Base-by-base conservation (phyloP, 2,888 invertebrate species). In the Drosophila gaucha region DNA sequence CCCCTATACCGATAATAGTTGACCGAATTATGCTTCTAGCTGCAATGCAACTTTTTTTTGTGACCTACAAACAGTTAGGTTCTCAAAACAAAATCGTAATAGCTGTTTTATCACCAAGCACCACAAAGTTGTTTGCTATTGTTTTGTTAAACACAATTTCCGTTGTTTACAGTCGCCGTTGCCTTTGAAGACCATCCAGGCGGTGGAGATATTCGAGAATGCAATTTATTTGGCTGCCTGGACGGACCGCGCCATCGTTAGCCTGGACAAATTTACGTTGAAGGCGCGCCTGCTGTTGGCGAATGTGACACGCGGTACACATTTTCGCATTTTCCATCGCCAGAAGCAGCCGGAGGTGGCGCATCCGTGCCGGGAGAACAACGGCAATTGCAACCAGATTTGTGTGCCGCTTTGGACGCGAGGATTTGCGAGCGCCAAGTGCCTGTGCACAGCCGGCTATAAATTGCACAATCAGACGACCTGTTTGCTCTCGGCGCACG, bases 301-400 rank as follows among this genome's bases (percentile, higher is more conserved):
- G 55, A 93, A 94, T 88, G 92, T 93, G 56, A 93, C 93, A 58
- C 92, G 94, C 33, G 95, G 95, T 12, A 93, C 93, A 85, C 93
- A 94, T 82, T 94, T 95, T 76, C 93, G 95, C 74, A 94, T 96
- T 46, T 96, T 94, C 91, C 97, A 97, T 92, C 93, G 95, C 57
- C 95, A 95, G 90, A 92, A 94, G 58, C 97, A 97, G 91, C 97
- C 97, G 10, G 93, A 94, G 87, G 94, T 93, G 83, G 91, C 93
- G 9, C 95, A 96, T 92, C 95, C 95, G 30, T 96, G 96, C 91
- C 93, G 93, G 70, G 92, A 91, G 36, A 91, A 93, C 84, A 94
- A 94, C 88, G 95, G 95, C 73, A 94, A 94, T 70, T 97, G 97
- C 93, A 94, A 94, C 78, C 96, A 97, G 91, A 92, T 97, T 69